Evolutionary conservation across 2,888 invertebrate genomes (phyloP), one percentile per base, ranked within the genome.

Genomic region (Meloe dianella): DNA sequence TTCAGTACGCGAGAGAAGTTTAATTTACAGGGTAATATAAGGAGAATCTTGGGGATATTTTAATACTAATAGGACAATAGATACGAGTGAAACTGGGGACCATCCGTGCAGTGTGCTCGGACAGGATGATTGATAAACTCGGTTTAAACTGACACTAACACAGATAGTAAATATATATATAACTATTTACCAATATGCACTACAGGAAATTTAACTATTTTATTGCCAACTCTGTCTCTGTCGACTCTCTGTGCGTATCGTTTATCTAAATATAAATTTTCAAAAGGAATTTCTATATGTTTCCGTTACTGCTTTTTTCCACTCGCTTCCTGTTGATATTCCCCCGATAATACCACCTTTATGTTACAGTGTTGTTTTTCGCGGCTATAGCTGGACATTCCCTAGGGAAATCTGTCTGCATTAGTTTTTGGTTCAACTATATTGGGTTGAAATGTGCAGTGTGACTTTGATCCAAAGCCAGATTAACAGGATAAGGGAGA

Each of bases 81-180:
- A 20, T 17, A 27, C n/a, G 47, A 61, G n/a, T 8, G 57, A 56
- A 58, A 29, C 58, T 17, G 20, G 61, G 30, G 38, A 17, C 32
- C 22, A 57, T 64, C 60, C 20, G 22, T 66, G 66, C 38, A 30
- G 60, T 47, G 30, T 22, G 30, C 8, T 57, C 17, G 57, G 67
- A 69, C 72, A 65, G 67, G 65, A 69, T 67, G 70, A 67, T 69
- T 71, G 70, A 72, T 72, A 72, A 63, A 71, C 67, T 69, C 56
- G 67, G 66, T 71, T 72, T 66, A 72, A 71, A 71, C 69, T 69
- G 69, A 65, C 69, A 72, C 65, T 70, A 72, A 70, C 65, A 64
- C 60, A 62, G 69, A 66, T 66, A 63, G 64, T 70, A 71, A 71
- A 68, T 68, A 7, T 41, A 68, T 68, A 7, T 41, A 41, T 41